These are phyloP conservation scores for Chaetodon auriga DNA, from an alignment of 2,113 vertebrate genomes.

Conservation along the genomic window DNA sequence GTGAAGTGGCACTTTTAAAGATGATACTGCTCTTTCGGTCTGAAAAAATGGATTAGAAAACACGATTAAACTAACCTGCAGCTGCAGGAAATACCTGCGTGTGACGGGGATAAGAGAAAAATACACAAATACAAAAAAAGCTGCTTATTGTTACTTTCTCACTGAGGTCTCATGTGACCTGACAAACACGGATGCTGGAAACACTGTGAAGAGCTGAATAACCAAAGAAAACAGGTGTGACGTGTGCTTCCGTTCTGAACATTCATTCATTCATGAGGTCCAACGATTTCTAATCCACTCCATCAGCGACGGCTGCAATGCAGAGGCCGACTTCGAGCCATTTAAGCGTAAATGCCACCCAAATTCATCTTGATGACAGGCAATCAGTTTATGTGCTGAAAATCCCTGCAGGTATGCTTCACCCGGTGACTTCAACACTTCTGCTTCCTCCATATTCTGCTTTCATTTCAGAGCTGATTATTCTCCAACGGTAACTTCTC, in stretches of 20 bases:
- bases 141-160: too few relatives aligned
- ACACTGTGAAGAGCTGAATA: neutral
- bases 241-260: neutral
- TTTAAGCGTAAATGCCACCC: conserved; percentile 49
- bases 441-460: neutral
- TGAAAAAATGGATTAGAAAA: neutral
- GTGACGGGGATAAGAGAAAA: neutral
- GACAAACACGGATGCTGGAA: neutral
- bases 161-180: neutral
- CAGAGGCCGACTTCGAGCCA: conserved; percentile 4
- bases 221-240: neutral
- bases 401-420: conserved; percentile 21
- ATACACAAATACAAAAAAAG: neutral
- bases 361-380: conserved; percentile 61
- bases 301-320: neutral
- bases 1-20: neutral
- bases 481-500: neutral
- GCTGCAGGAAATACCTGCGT: too few relatives aligned
- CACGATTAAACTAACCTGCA: too few relatives aligned
- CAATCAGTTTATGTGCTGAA: conserved; percentile 36
- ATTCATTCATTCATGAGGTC: conserved; percentile 24
- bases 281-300: conserved; percentile 34
- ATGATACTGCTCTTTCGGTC: too few relatives aligned
- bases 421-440: neutral
- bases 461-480: conserved; percentile 2